Evolutionary conservation across 2,888 invertebrate genomes (phyloP).

Genomic region (Hirtodrosophila duncani): DNA sequence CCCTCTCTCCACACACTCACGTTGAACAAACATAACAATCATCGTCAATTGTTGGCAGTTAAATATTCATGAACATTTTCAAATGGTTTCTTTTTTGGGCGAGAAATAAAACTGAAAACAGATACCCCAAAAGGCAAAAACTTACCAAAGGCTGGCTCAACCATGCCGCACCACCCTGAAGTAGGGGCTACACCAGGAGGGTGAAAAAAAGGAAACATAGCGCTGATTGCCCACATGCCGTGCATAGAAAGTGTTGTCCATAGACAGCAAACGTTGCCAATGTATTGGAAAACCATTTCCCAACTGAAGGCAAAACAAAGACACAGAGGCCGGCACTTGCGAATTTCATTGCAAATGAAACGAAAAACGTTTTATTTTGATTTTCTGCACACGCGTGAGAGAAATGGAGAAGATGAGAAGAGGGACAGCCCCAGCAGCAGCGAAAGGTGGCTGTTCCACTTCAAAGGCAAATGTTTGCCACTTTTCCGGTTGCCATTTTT

Average conservation of each 20-base stretch:
- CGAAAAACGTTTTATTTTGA: constrained; percentile 71
- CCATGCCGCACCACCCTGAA: constrained; percentile 1
- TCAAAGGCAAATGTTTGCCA: constrained; percentile 53
- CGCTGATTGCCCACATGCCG: constrained; percentile 64
- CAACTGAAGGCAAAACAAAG: constrained; percentile 44
- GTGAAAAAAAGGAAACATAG: constrained; percentile 36
- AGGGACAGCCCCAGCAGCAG: too few relatives aligned
- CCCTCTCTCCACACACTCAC: too few relatives aligned
- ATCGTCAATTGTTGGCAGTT: constrained; percentile 66
- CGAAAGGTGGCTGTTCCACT: constrained; percentile 28
- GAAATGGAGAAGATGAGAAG: constrained; percentile 3
- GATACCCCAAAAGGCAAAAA: constrained; percentile 18
- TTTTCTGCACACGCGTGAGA: constrained; percentile 62
- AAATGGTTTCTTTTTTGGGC: constrained; percentile 29
- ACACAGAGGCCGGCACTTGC: constrained; percentile 45
- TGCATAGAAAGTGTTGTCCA: constrained; percentile 49
- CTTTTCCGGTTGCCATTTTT: constrained; percentile 16
- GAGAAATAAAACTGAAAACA: constrained; percentile 59
- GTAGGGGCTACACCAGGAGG: constrained; percentile 43
- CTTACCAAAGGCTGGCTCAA: not conserved
- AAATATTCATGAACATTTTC: constrained; percentile 57
- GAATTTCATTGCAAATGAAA: constrained; percentile 71
- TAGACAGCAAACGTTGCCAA: constrained; percentile 18
- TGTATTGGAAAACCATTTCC: constrained; percentile 61
- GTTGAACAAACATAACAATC: constrained; percentile 64